These are phyloP conservation scores for Nipponia nippon DNA, from an alignment of 2,113 vertebrate species.

Conservation along the genomic window DNA sequence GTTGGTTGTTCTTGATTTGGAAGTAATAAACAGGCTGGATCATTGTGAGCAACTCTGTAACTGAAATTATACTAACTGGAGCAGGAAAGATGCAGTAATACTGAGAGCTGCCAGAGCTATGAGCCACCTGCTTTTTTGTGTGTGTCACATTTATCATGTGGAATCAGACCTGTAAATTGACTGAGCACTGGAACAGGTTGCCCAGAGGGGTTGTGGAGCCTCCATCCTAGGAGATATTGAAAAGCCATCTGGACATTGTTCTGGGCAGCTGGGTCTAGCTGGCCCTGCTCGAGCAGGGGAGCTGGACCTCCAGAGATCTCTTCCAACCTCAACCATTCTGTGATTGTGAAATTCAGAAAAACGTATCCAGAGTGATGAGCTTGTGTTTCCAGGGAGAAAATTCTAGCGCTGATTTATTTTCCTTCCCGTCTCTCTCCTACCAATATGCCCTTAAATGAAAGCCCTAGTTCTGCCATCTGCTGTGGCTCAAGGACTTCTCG, in stretches of 20 bases:
- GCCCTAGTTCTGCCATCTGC: background rate
- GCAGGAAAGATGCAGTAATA: background rate
- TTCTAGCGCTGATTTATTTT: background rate
- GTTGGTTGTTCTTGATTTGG: background rate
- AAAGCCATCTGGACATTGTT: background rate
- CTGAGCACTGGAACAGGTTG: background rate
- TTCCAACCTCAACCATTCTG: background rate
- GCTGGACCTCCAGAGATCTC: background rate
- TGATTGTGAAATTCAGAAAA: background rate
- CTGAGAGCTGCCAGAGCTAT: background rate
- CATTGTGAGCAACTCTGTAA: background rate
- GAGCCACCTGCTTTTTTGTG: background rate
- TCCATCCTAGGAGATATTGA: background rate
- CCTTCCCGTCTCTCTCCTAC: background rate
- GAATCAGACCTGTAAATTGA: background rate
- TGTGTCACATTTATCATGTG: background rate
- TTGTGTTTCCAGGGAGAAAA: background rate
- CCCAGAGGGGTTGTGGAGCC: background rate
- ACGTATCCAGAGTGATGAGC: background rate
- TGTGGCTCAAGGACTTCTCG: background rate
- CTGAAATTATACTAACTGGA: background rate
- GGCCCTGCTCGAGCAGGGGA: background rate
- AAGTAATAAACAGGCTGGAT: background rate
- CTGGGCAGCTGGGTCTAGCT: background rate
- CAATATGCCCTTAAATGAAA: background rate